phyloP scores from a whole-genome alignment of 2,113 vertebrate species.

The Haemorhous mexicanus region DNA sequence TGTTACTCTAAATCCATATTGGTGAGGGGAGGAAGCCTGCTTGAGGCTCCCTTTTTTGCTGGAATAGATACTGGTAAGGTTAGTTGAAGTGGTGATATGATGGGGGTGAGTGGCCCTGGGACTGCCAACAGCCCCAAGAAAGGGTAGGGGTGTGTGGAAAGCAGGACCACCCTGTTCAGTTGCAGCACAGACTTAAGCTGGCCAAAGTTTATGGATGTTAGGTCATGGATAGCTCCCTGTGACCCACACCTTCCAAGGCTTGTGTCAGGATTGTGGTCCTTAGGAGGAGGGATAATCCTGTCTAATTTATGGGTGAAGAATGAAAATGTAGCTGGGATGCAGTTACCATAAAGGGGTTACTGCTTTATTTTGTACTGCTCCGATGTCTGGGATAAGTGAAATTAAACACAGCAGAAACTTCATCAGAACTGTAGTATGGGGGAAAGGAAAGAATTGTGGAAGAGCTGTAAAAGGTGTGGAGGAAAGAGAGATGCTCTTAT shows the following conservation, averaged over 20 bases:
- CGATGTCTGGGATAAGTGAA: background rate
- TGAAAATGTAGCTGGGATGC: background rate
- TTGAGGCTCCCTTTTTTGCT: background rate
- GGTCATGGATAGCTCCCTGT: background rate
- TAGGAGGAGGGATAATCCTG: background rate
- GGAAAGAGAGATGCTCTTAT: background rate
- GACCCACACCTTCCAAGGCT: background rate
- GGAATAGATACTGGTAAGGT: background rate
- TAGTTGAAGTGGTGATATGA: background rate
- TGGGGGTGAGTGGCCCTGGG: background rate
- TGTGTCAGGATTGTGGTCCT: background rate
- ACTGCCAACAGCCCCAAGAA: background rate
- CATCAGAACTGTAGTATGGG: fast-evolving
- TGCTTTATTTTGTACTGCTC: background rate
- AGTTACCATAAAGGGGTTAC: background rate
- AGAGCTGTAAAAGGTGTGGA: background rate
- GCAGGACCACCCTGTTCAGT: background rate
- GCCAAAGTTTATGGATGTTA: background rate
- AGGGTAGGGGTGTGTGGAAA: background rate
- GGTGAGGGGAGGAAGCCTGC: background rate
- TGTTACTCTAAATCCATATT: background rate
- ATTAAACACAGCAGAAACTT: background rate
- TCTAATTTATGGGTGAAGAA: background rate
- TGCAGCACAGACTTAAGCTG: background rate
- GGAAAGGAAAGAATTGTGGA: background rate